Evolutionary conservation across 1,140 invertebrate genomes (phyloP).

Genomic region (Aphidius ervi): DNA sequence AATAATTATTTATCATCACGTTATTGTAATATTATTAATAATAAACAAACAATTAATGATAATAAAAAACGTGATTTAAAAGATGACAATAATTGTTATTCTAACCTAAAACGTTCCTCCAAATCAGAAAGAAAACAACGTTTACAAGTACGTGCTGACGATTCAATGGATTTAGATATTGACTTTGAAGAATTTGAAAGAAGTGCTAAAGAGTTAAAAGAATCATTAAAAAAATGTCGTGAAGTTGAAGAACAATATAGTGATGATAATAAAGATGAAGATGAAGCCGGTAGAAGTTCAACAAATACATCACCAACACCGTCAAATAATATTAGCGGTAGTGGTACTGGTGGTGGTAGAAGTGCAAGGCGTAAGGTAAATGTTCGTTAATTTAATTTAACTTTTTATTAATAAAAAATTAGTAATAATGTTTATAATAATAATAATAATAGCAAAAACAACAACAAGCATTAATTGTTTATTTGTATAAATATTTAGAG

Average conservation of each 20-base stretch:
- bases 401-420: no score
- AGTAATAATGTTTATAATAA: constrained; percentile 2
- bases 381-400: constrained; percentile 15
- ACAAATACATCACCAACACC: constrained; percentile 48
- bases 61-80: constrained; percentile 25
- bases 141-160: constrained; percentile 43
- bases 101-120: constrained; percentile 40
- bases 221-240: constrained; percentile 10
- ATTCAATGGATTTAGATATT: constrained; percentile 44
- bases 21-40: no score
- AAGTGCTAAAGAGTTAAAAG: constrained; percentile 36
- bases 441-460: neutral
- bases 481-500: constrained; percentile 39
- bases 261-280: constrained; percentile 46
- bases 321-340: constrained; percentile 28
- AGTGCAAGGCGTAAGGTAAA: constrained; percentile 49
- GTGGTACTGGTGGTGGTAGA: constrained; percentile 37
- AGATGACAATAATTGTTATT: constrained; percentile 21
- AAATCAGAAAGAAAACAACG: constrained; percentile 47
- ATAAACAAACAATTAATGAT: constrained; percentile 8
- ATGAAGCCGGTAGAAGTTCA: constrained; percentile 43
- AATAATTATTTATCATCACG: neutral
- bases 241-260: constrained; percentile 24
- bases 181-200: constrained; percentile 45
- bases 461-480: no score